Conservation (phyloP, 2,888 invertebrate species). For the Julus scandinavius region DNA sequence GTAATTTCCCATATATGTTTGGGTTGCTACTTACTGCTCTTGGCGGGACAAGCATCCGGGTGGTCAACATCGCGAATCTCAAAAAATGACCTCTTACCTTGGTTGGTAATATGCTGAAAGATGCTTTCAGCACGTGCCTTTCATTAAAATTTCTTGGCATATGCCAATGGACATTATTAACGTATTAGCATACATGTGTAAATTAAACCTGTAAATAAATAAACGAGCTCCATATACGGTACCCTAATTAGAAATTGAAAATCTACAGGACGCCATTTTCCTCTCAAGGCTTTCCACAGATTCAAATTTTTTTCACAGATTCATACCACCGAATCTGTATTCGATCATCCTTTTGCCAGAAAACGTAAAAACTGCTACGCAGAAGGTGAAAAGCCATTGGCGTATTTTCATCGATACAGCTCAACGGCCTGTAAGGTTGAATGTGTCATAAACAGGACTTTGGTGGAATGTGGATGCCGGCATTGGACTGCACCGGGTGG, state of each 20-base stretch:
- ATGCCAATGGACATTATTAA: too few relatives aligned
- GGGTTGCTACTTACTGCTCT: neutral
- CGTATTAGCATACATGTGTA: too few relatives aligned
- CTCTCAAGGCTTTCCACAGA: neutral
- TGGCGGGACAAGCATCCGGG: neutral
- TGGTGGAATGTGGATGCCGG: conserved; percentile 51
- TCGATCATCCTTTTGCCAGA: conserved; percentile 48
- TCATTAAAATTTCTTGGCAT: neutral
- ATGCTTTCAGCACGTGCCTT: neutral
- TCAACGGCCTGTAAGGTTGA: conserved; percentile 53
- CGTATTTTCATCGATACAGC: conserved; percentile 47
- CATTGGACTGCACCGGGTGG: conserved; percentile 53
- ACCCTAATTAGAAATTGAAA: too few relatives aligned
- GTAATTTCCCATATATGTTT: neutral
- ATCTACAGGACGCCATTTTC: too few relatives aligned
- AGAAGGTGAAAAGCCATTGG: conserved; percentile 51
- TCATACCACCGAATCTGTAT: conserved; percentile 41
- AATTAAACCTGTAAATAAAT: too few relatives aligned
- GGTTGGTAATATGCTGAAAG: neutral
- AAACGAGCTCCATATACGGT: too few relatives aligned
- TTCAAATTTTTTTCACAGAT: neutral
- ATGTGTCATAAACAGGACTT: conserved; percentile 49
- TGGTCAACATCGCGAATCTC: neutral
- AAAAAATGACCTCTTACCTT: neutral
- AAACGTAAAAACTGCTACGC: conserved; percentile 47